Base-by-base conservation (phyloP, 2,888 invertebrate genomes). In the Argyra leucocephala region DNA sequence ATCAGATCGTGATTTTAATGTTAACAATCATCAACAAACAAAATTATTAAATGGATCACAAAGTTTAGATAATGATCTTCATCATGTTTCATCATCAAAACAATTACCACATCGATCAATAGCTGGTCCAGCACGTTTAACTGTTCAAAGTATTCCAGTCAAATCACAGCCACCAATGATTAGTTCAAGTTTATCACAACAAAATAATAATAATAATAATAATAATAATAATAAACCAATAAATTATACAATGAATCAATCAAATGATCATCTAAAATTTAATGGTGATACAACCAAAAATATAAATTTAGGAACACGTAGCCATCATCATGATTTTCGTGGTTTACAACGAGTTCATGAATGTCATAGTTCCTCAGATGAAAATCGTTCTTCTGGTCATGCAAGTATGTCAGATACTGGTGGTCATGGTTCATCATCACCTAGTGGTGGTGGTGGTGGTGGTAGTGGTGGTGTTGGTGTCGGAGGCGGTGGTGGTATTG, bases 351-450 rank as follows among this genome's bases (percentile, higher is more conserved):
- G 84, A 66, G 87, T 86, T 66, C 86, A 87, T 67, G 88, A 88
- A 68, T 88, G 88, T 75, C 88, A 88, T 80, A 91, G 91, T 78
- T 92, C 92, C 22, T 93, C 92, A 3, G 92, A 93, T 74, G 93
- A 93, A 80, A 92, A 91, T 78, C 83, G 93, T 48, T 93, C 93
- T n/a, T 93, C 93, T 1, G 93, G 93, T 0, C 93, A 93, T 79
- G 93, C 93, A 9, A 92, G 91, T 73, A 93, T 93, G 93, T 93
- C 93, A n/a, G 93, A 93, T 78, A 91, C 91, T 64, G 91, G 91
- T 3, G 86, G 87, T 24, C 85, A 85, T 65, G 85, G 82, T 66
- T 85, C 85, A 71, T 85, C 85, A 61, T 84, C 83, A 6, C 82
- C 84, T 36, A 78, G 78, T 0, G 83, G 82, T 57, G 80, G 81